A percentile compares a stretch with the other conserved stretches of the same genome.
These are phyloP conservation scores for Troides oblongomaculatus DNA, from an alignment of 2,888 invertebrate genomes.

Conservation along the genomic window DNA sequence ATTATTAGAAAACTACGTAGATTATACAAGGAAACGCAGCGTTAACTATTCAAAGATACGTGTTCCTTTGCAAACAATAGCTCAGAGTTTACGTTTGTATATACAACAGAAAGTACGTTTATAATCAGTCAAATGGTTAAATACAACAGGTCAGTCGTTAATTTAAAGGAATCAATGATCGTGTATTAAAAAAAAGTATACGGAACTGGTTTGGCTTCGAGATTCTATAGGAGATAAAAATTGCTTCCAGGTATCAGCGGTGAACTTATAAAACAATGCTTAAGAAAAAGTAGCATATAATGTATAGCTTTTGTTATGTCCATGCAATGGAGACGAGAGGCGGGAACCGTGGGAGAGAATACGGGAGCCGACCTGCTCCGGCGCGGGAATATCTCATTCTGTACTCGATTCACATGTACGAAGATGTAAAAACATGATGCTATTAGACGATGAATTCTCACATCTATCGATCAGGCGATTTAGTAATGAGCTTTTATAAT, in stretches of 20 bases:
- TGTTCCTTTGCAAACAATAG: constrained; percentile 2
- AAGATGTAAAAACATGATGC: constrained; percentile 34
- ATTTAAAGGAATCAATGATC: constrained; percentile 1
- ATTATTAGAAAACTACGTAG: constrained; percentile 3
- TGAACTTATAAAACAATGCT: constrained; percentile 63
- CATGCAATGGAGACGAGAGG: constrained; percentile 65
- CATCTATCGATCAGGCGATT: constrained; percentile 21
- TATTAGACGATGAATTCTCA: constrained; percentile 31
- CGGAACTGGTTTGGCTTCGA: constrained; percentile 56
- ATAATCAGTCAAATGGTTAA: neutral
- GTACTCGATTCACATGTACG: constrained; percentile 39
- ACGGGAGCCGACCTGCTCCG: constrained; percentile 53
- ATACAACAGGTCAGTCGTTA: neutral
- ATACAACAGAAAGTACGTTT: neutral
- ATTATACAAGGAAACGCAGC: constrained; percentile 19
- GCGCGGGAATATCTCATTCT: constrained; percentile 65
- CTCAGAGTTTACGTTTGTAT: neutral
- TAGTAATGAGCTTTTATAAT: constrained; percentile 7
- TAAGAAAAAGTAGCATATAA: constrained; percentile 66
- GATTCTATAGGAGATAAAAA: constrained; percentile 62
- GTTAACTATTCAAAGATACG: constrained; percentile 9
- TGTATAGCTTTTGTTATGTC: constrained; percentile 63
- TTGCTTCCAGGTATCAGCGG: constrained; percentile 68
- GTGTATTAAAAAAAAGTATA: constrained; percentile 49
- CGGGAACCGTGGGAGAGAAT: constrained; percentile 64